Conservation (phyloP, 35 echinoderm and acorn worm genomes). For the Acanthaster planci region DNA sequence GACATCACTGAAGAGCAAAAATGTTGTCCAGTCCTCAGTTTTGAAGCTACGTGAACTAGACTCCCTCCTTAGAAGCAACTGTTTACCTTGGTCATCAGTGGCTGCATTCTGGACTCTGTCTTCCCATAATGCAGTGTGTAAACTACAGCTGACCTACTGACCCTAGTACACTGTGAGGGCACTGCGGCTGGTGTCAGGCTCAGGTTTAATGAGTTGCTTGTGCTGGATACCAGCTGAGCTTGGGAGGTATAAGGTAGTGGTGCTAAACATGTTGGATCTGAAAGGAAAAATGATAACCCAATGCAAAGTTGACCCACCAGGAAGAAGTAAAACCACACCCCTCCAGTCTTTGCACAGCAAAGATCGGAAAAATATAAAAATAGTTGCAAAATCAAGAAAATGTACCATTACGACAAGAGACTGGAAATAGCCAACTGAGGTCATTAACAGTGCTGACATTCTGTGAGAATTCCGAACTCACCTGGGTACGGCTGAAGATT, state of each 20-base stretch:
- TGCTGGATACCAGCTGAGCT: neutral
- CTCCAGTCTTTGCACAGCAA: too few relatives aligned
- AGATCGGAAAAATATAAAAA: too few relatives aligned
- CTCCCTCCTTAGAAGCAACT: too few relatives aligned
- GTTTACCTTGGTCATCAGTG: neutral
- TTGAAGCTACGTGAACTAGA: too few relatives aligned
- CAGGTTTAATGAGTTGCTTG: conserved; percentile 36
- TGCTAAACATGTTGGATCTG: conserved; percentile 65
- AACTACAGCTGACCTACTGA: conserved; percentile 48
- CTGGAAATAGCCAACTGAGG: too few relatives aligned
- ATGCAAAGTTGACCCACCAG: too few relatives aligned
- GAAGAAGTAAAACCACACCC: too few relatives aligned
- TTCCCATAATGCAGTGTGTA: conserved; percentile 70
- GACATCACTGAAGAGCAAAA: too few relatives aligned
- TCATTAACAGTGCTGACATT: too few relatives aligned
- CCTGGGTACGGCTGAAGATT: conserved; percentile 87
- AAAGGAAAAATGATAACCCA: neutral
- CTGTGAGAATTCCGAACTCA: conserved; percentile 9
- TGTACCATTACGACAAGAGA: too few relatives aligned
- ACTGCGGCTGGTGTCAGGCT: conserved; percentile 43
- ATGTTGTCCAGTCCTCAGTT: too few relatives aligned
- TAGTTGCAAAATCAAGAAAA: too few relatives aligned
- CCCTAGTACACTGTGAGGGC: conserved; percentile 44
- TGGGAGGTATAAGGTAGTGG: conserved; percentile 29
- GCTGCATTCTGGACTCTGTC: neutral